Percentiles rank a stretch among this genome's conserved stretches.
phyloP scores from a whole-genome alignment of 2,888 invertebrate genomes.

The Crossocerus cetratus region DNA sequence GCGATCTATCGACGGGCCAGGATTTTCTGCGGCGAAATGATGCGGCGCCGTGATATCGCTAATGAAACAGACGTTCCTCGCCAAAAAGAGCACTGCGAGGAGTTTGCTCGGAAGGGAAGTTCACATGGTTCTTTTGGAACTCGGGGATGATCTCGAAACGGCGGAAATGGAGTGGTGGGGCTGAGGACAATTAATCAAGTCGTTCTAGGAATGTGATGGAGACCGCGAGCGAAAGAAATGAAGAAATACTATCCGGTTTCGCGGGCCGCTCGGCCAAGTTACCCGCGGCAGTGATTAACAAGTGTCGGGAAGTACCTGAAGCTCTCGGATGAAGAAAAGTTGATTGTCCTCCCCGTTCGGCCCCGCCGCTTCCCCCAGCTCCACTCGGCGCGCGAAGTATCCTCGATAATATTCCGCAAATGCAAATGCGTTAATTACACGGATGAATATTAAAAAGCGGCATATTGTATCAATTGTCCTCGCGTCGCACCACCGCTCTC shows the following conservation, averaged over 20 bases:
- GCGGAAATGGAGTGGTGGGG: neutral
- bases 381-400: neutral
- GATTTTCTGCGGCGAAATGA: neutral
- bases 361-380: no score
- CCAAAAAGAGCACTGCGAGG: neutral
- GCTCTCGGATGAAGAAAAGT: neutral
- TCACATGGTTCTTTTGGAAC: neutral
- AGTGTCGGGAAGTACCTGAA: neutral
- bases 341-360: neutral
- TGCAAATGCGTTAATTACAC: slow-evolving; percentile 2
- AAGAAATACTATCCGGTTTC: neutral
- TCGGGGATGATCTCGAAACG: neutral
- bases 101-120: neutral
- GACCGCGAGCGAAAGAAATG: neutral
- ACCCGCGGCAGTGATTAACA: neutral
- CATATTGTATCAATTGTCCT: neutral
- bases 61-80: neutral
- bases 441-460: neutral
- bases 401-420: slow-evolving; percentile 1
- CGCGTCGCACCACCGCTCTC: neutral
- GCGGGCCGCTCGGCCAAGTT: neutral
- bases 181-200: neutral
- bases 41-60: neutral
- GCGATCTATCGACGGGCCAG: no score
- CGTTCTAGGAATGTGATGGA: slow-evolving; percentile 1